These are phyloP conservation scores for Ambastaia sidthimunki DNA, from an alignment of 2,797 vertebrate genomes.

Conservation along the genomic window DNA sequence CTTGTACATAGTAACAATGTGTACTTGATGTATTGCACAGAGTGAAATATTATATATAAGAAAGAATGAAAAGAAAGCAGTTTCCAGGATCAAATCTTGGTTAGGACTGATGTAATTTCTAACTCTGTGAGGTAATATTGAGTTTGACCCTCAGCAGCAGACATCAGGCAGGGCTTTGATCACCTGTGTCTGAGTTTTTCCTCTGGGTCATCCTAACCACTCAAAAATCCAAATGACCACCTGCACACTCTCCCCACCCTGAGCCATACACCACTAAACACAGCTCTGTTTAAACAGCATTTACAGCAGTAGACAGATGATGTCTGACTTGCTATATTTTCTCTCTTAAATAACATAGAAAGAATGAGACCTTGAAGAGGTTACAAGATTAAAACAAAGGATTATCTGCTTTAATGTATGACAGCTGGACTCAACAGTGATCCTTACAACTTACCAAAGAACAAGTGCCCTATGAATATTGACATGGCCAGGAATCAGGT, in stretches of 20 bases:
- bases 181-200: slow-evolving; percentile 52
- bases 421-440: no score
- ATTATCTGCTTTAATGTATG: no score
- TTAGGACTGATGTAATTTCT: neutral
- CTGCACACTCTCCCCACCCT: slow-evolving; percentile 41
- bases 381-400: neutral
- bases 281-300: slow-evolving; percentile 30
- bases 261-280: slow-evolving; percentile 47
- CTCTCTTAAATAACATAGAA: slow-evolving; percentile 1
- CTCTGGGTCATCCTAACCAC: slow-evolving; percentile 24
- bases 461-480: no score
- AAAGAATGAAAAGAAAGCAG: neutral
- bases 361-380: neutral
- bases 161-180: neutral
- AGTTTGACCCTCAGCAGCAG: neutral
- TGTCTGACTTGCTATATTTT: no score
- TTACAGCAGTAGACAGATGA: neutral
- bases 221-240: slow-evolving; percentile 40
- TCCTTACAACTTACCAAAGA: no score
- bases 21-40: no score
- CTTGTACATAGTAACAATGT: no score
- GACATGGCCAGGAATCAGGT: no score
- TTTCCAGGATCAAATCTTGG: slow-evolving; percentile 18
- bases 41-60: neutral
- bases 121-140: neutral